These are phyloP conservation scores for Eremobia ochroleuca DNA, from an alignment of 2,888 invertebrate genomes.

Conservation along the genomic window DNA sequence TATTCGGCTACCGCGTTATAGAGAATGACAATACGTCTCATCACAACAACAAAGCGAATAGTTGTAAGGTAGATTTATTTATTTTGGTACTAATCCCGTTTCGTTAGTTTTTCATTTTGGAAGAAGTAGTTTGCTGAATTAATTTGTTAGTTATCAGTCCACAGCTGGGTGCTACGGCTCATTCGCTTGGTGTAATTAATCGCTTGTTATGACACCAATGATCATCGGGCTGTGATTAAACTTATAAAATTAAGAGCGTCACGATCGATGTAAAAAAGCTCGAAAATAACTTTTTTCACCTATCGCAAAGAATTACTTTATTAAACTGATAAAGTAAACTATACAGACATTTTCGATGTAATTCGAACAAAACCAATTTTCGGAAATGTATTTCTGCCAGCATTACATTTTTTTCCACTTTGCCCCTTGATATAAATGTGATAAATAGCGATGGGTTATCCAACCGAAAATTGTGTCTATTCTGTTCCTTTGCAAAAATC, in stretches of 20 bases:
- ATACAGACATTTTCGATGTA: constrained; percentile 23
- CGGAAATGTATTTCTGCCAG: constrained; percentile 35
- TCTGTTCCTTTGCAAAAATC: constrained; percentile 44
- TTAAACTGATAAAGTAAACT: constrained; percentile 8
- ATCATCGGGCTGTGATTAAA: constrained; percentile 8
- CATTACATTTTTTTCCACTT: constrained; percentile 37
- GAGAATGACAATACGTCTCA: neutral
- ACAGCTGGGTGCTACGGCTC: constrained; percentile 9
- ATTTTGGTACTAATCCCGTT: neutral
- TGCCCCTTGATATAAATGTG: constrained; percentile 50
- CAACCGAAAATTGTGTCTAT: constrained; percentile 40
- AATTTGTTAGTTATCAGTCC: constrained; percentile 26
- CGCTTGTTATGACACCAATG: constrained; percentile 22
- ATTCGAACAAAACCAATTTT: constrained; percentile 45
- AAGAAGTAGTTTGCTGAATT: neutral
- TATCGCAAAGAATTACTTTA: constrained; percentile 11
- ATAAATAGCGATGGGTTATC: constrained; percentile 57
- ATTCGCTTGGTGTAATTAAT: constrained; percentile 26
- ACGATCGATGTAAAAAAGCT: neutral
- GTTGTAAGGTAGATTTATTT: neutral
- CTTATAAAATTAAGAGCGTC: constrained; percentile 9
- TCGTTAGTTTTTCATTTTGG: neutral
- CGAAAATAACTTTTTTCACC: neutral
- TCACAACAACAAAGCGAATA: neutral
- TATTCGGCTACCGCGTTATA: neutral